These are phyloP conservation scores for Sinocyclocheilus grahami DNA, from an alignment of 2,113 vertebrate species.

Conservation along the genomic window DNA sequence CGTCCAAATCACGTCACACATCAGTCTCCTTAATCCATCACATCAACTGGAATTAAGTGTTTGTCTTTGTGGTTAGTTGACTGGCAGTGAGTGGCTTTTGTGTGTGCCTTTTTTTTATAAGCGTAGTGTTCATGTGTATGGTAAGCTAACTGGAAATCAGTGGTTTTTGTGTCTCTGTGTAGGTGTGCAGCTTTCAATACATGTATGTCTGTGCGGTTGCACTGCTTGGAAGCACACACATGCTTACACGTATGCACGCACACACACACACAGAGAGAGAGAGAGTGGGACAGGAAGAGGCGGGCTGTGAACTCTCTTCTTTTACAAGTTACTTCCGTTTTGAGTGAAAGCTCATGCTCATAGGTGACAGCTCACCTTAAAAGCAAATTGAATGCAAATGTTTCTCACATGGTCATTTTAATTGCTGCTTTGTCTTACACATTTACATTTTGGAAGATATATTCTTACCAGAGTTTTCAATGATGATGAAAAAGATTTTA, in stretches of 20 bases:
- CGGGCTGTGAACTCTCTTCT: background rate
- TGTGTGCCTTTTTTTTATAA: background rate
- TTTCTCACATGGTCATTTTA: too few species aligned
- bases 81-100: slow-evolving; percentile 23
- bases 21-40: slow-evolving; percentile 2
- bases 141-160: slow-evolving; percentile 53
- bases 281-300: slow-evolving; percentile 6
- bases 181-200: slow-evolving; percentile 10
- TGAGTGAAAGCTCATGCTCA: background rate
- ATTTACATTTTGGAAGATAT: too few species aligned
- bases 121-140: slow-evolving; percentile 29
- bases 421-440: too few species aligned
- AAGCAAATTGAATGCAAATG: too few species aligned
- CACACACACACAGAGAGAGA: background rate
- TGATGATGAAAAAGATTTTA: too few species aligned
- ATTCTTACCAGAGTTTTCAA: too few species aligned
- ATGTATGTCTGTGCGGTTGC: slow-evolving; percentile 24
- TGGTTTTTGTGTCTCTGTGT: slow-evolving; percentile 30
- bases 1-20: slow-evolving; percentile 21
- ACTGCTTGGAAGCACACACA: slow-evolving; percentile 46
- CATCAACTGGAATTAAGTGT: slow-evolving; percentile 40
- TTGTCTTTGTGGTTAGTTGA: slow-evolving; percentile 32
- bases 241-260: background rate
- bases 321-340: slow-evolving; percentile 2
- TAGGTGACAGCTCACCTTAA: background rate